phyloP scores from a whole-genome alignment of 2,797 vertebrate species.

The Rhinichthys osculus region DNA sequence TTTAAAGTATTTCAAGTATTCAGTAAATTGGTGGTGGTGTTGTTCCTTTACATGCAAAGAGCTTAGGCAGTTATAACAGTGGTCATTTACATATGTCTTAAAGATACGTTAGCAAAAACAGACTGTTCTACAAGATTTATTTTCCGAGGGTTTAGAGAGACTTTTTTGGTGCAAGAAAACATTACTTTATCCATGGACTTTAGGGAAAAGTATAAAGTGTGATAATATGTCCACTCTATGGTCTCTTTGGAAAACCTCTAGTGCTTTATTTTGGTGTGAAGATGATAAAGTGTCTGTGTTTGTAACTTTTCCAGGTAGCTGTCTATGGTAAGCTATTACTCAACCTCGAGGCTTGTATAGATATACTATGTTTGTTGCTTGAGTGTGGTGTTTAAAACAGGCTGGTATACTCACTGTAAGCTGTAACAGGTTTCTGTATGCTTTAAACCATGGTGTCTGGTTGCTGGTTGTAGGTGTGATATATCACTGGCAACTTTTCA shows the following conservation, averaged over 20 bases:
- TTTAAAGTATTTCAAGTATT: neutral
- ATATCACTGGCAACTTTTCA: conserved; percentile 3
- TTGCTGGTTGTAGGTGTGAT: conserved; percentile 16
- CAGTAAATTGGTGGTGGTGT: neutral
- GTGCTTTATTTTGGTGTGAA: conserved; percentile 22
- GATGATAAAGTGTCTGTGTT: conserved; percentile 10
- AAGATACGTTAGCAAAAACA: neutral
- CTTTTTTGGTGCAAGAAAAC: neutral
- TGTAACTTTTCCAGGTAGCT: neutral
- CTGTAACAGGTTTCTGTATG: neutral
- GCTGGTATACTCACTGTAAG: neutral
- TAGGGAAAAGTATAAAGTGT: neutral
- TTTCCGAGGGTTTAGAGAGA: neutral
- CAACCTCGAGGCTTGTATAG: neutral
- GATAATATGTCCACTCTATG: neutral
- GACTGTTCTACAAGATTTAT: conserved; percentile 16
- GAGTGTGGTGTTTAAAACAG: neutral
- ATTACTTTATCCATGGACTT: conserved; percentile 7
- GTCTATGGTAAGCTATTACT: neutral
- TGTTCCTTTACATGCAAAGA: neutral
- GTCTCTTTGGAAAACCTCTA: neutral
- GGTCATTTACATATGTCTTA: neutral
- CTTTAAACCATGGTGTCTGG: neutral
- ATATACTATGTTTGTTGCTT: neutral
- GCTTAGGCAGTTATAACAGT: too few species aligned